Base-by-base conservation (phyloP, 2,797 vertebrate species). In the Apogon talboti region DNA sequence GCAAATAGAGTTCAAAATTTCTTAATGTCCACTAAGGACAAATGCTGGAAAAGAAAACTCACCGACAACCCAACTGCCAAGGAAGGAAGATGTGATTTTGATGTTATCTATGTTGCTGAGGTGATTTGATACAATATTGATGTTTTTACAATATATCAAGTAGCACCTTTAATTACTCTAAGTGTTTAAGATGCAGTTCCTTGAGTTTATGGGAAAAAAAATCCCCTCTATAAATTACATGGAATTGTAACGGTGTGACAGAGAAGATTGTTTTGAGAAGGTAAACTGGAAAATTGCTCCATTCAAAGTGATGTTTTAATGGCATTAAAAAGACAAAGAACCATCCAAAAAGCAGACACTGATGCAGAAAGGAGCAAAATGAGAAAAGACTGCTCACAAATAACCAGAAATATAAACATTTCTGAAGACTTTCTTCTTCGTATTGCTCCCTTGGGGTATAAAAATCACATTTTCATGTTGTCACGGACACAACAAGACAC, bases 311-410 rank as follows among this genome's bases (percentile, higher is more conserved):
- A 73, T 16, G 38, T 18, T 65, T 49, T 54, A 21, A 61, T 49
- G 46, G 47, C 69, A 38, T 43, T 70, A 38, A 59, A 53, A 56
- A 71, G 45, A 42, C 24, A 57, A 73, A 62, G 11, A 9, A 18
- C 52, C 24, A n/a, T 30, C 48, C 12, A 63, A 46, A 33, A 77
- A 78, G 73, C 75, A 83, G 45, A 82, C 74, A 44, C 4, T 28
- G 24, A 37, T 49, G 61, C 55, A 77, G 12, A 57, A 13, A 56
- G 40, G 43, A 74, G 58, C 38, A 71, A 52, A 58, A 44, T 35
- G 38, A 55, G 33, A 38, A 16, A 43, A 66, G 48, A 53, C 38
- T 19, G 33, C 6, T 41, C 9, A 13, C 46, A 15, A 19, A 13
- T 28, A 46, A 38, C 21, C 57, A 0, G 2, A 12, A 14, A 4